phyloP scores from a whole-genome alignment of 2,888 invertebrate species.

The Melanophora roralis region DNA sequence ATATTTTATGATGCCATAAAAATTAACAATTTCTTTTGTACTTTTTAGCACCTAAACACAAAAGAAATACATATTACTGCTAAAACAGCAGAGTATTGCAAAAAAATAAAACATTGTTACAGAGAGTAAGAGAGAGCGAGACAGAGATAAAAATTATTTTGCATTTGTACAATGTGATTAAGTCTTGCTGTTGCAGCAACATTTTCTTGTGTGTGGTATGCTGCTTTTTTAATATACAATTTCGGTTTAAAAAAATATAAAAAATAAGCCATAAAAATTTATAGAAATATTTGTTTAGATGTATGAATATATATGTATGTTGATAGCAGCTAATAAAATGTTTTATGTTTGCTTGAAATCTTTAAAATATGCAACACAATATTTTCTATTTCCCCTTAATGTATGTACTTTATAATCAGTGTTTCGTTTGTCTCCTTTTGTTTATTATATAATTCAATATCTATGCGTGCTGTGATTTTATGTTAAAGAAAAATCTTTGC shows the following conservation, averaged over 20 bases:
- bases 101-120: background rate
- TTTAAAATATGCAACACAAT: conserved; percentile 38
- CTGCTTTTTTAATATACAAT: too few relatives aligned
- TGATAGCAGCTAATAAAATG: background rate
- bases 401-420: background rate
- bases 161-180: conserved; percentile 15
- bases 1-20: conserved; percentile 62
- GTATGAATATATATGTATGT: too few relatives aligned
- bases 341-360: background rate
- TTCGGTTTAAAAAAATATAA: background rate
- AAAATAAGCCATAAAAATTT: conserved; percentile 6
- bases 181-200: background rate
- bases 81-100: background rate
- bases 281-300: too few relatives aligned
- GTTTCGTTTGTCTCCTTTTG: too few relatives aligned
- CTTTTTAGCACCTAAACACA: conserved; percentile 55
- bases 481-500: background rate
- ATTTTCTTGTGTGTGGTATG: background rate
- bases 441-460: too few relatives aligned
- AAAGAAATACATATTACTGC: background rate
- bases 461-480: too few relatives aligned
- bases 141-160: background rate
- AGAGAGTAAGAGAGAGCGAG: too few relatives aligned
- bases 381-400: background rate
- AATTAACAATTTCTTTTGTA: conserved; percentile 59